A percentile compares a stretch with the other conserved stretches of the same genome.
Conservation (phyloP, 2,888 invertebrate genomes). For the Xanthia icteritia region DNA sequence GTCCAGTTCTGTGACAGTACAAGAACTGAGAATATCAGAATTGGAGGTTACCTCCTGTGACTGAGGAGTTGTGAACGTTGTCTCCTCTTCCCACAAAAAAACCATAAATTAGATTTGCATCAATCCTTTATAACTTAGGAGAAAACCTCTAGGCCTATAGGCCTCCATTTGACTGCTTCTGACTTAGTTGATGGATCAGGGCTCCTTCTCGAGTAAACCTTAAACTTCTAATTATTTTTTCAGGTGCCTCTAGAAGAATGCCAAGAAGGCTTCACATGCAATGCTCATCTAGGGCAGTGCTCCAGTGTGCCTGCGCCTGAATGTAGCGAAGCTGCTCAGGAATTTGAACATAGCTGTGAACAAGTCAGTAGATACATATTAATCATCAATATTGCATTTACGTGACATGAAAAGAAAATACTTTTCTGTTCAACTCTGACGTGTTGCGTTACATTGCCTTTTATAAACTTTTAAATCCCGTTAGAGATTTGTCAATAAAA, state of each 20-base stretch:
- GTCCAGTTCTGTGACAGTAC: no score
- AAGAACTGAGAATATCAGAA: no score
- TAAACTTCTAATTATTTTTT: constrained; percentile 7
- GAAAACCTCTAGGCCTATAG: no score
- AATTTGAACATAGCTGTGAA: constrained; percentile 84
- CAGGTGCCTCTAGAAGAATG: constrained; percentile 84
- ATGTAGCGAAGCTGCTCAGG: constrained; percentile 72
- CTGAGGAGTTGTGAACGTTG: no score
- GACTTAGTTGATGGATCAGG: no score
- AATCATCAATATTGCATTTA: neutral
- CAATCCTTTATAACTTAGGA: no score
- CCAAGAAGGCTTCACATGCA: constrained; percentile 79
- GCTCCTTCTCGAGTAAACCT: no score
- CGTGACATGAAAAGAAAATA: neutral
- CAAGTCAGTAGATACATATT: constrained; percentile 78
- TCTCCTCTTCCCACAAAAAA: no score
- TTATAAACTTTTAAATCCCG: neutral
- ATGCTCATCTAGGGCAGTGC: constrained; percentile 80
- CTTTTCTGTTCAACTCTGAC: neutral
- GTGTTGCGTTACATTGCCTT: neutral
- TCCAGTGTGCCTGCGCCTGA: constrained; percentile 80
- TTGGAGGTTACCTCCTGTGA: no score
- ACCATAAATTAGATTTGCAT: no score
- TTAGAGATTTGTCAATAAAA: neutral
- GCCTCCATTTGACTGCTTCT: no score